Percentiles rank a stretch among this genome's conserved stretches.
phyloP scores from a whole-genome alignment of 2,113 vertebrate species.

The cattle (Bos taurus) region DNA sequence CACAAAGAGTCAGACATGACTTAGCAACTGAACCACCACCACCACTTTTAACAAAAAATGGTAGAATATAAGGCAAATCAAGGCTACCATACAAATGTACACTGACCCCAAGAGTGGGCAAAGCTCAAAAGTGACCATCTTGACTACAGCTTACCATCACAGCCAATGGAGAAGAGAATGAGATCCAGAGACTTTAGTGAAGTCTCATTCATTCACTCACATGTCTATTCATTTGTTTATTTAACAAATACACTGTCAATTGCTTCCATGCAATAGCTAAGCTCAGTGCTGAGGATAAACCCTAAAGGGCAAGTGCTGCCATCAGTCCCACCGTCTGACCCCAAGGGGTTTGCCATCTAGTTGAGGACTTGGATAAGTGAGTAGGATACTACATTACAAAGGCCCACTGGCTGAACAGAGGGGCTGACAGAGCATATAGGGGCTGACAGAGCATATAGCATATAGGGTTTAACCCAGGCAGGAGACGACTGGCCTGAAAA shows the following conservation, averaged over 20 bases:
- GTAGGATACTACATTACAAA: not conserved
- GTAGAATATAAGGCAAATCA: not conserved
- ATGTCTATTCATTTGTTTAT: not conserved
- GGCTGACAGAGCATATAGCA: not conserved
- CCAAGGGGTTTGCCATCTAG: not conserved
- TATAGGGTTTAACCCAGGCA: not conserved
- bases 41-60: not conserved
- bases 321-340: too few species aligned
- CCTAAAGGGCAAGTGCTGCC: too few species aligned
- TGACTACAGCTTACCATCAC: not conserved
- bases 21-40: not conserved
- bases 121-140: not conserved
- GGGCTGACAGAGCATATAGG: not conserved
- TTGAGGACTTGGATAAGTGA: not conserved
- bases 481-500: not conserved
- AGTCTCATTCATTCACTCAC: not conserved
- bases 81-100: not conserved
- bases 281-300: not conserved
- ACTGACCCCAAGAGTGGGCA: not conserved
- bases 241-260: not conserved
- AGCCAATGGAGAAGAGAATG: rapidly evolving
- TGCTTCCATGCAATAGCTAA: not conserved
- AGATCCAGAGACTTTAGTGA: too few species aligned
- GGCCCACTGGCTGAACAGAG: not conserved
- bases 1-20: not conserved